phyloP scores from a whole-genome alignment of 2,113 vertebrate genomes.

The Microtus richardsoni region DNA sequence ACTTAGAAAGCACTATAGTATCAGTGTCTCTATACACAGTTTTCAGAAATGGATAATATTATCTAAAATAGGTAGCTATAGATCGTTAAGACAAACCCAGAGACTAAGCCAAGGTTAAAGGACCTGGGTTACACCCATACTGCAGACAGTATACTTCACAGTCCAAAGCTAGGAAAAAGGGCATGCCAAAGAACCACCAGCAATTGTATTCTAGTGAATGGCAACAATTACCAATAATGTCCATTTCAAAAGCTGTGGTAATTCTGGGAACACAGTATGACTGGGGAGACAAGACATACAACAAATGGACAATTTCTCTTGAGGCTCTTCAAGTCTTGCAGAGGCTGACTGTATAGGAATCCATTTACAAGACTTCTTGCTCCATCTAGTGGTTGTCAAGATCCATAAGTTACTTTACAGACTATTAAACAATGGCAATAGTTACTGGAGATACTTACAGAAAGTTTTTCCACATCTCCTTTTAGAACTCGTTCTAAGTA shows the following conservation, averaged over 20 bases:
- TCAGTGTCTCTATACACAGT: neutral
- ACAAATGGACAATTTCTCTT: neutral
- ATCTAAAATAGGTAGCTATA: neutral
- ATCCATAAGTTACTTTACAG: slow-evolving; percentile 10
- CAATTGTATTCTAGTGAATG: neutral
- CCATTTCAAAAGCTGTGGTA: slow-evolving; percentile 17
- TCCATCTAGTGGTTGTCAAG: slow-evolving; percentile 85
- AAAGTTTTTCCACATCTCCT: slow-evolving; percentile 98
- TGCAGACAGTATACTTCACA: neutral
- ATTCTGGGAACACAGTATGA: neutral
- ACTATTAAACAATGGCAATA: neutral
- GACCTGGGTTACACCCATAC: neutral
- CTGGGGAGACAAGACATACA: neutral
- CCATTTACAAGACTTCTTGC: slow-evolving; percentile 65
- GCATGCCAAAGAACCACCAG: neutral
- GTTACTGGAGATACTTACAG: slow-evolving; percentile 88
- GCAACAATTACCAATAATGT: neutral
- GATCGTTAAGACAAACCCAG: neutral
- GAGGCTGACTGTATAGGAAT: neutral
- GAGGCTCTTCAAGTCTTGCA: neutral
- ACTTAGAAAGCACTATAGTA: slow-evolving; percentile 28
- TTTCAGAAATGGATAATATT: neutral
- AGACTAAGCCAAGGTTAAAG: neutral
- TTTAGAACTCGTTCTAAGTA: slow-evolving; percentile 98
- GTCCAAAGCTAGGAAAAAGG: neutral